A percentile compares a stretch with the other conserved stretches of the same genome.
Conservation (phyloP, 2,888 invertebrate species). For the Orthosia gothica region DNA sequence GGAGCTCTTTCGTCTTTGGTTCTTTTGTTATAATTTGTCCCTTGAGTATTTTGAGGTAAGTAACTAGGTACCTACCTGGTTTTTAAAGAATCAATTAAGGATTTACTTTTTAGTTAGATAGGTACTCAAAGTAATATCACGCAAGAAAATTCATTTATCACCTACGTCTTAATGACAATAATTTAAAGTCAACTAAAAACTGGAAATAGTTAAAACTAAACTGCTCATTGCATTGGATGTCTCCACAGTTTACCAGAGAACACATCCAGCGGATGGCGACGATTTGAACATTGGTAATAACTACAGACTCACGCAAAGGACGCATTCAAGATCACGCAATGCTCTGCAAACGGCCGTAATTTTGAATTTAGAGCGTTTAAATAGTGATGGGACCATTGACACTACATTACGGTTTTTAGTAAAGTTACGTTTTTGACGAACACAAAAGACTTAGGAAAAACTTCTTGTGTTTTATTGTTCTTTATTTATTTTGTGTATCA, state of each 20-base stretch:
- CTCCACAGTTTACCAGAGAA: constrained; percentile 59
- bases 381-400: constrained; percentile 56
- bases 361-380: constrained; percentile 45
- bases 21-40: constrained; percentile 43
- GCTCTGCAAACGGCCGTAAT: constrained; percentile 40
- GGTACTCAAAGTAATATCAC: background rate
- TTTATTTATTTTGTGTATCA: background rate
- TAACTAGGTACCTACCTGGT: background rate
- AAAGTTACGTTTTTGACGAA: constrained; percentile 5
- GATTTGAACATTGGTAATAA: constrained; percentile 77
- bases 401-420: constrained; percentile 18
- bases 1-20: constrained; percentile 30
- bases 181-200: constrained; percentile 12
- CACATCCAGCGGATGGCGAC: constrained; percentile 73
- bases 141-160: background rate
- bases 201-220: constrained; percentile 35
- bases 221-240: constrained; percentile 38
- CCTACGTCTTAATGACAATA: background rate
- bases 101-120: background rate
- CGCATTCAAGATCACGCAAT: constrained; percentile 69
- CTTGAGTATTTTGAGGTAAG: constrained; percentile 30
- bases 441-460: background rate
- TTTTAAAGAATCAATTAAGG: background rate
- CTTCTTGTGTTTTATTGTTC: background rate
- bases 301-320: constrained; percentile 74